Conservation (phyloP, 92 coral and sea anemone species). For the Plumapathes pennacea region DNA sequence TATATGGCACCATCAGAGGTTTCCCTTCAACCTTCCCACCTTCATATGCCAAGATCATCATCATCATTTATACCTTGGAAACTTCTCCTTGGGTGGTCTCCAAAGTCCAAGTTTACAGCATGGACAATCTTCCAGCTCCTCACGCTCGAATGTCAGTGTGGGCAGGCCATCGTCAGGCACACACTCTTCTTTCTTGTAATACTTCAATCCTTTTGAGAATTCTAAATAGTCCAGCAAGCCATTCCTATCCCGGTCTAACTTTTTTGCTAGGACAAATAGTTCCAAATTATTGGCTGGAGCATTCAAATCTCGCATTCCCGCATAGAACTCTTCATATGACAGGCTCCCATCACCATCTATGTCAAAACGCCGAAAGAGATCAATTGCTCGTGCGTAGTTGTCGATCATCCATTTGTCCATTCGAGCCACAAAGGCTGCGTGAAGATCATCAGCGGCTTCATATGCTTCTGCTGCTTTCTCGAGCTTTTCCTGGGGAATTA, state of each 20-base stretch:
- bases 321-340: slow-evolving; percentile 94
- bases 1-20: neutral
- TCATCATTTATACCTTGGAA: slow-evolving; percentile 58
- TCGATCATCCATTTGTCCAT: slow-evolving; percentile 97
- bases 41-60: neutral
- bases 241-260: slow-evolving; percentile 81
- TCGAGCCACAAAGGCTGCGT: slow-evolving; percentile 94
- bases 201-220: slow-evolving; percentile 90
- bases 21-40: neutral
- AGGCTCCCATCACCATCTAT: slow-evolving; percentile 96
- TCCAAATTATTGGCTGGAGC: slow-evolving; percentile 96
- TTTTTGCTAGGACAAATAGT: slow-evolving; percentile 90
- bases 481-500: slow-evolving; percentile 84
- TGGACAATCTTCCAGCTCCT: slow-evolving; percentile 87
- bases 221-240: slow-evolving; percentile 90
- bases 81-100: slow-evolving; percentile 80
- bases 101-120: slow-evolving; percentile 96
- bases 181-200: slow-evolving; percentile 80
- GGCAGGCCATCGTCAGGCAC: slow-evolving; percentile 83
- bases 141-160: slow-evolving; percentile 80
- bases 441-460: slow-evolving; percentile 92
- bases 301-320: slow-evolving; percentile 96
- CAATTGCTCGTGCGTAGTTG: slow-evolving; percentile 93
- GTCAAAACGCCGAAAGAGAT: slow-evolving; percentile 92
- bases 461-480: slow-evolving; percentile 95